Percentiles rank a stretch among this genome's conserved stretches.
These are phyloP conservation scores for Cassiopea andromeda DNA, from an alignment of 30 jellyfish, hydroid and myxozoan species.

Conservation along the genomic window DNA sequence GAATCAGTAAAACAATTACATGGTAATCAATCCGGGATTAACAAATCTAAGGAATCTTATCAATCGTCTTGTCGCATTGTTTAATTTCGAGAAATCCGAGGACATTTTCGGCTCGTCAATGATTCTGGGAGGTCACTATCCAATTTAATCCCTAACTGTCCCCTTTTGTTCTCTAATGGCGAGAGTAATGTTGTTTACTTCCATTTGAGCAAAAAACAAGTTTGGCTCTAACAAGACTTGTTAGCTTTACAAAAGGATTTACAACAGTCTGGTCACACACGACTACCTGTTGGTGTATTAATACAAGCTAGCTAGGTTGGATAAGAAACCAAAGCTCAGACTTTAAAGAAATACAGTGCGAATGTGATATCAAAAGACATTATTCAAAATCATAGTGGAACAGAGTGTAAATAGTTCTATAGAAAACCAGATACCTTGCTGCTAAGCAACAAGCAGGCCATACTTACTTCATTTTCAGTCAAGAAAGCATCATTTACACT, in stretches of 20 bases:
- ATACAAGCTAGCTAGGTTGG: neutral
- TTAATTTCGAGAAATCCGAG: neutral
- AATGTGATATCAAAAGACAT: too few relatives aligned
- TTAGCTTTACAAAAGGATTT: neutral
- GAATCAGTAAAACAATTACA: neutral
- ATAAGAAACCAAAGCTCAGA: neutral
- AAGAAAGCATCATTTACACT: too few relatives aligned
- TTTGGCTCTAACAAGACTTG: conserved; percentile 27
- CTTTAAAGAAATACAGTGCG: neutral
- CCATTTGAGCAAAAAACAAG: conserved; percentile 22
- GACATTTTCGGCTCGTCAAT: conserved; percentile 14
- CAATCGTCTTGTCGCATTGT: neutral
- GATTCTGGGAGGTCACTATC: conserved; percentile 43
- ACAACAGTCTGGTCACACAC: neutral
- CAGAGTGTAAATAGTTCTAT: too few relatives aligned
- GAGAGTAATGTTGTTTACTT: conserved; percentile 38
- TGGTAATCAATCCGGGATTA: neutral
- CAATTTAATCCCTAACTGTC: conserved; percentile 13
- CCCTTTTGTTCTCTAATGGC: conserved; percentile 29
- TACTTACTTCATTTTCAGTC: too few relatives aligned
- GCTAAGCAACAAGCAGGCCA: too few relatives aligned
- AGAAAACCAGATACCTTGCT: too few relatives aligned
- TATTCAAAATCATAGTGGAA: too few relatives aligned
- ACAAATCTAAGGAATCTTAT: neutral
- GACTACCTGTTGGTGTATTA: neutral